phyloP scores from a whole-genome alignment of 2,888 invertebrate species.

The Apodemia zela region DNA sequence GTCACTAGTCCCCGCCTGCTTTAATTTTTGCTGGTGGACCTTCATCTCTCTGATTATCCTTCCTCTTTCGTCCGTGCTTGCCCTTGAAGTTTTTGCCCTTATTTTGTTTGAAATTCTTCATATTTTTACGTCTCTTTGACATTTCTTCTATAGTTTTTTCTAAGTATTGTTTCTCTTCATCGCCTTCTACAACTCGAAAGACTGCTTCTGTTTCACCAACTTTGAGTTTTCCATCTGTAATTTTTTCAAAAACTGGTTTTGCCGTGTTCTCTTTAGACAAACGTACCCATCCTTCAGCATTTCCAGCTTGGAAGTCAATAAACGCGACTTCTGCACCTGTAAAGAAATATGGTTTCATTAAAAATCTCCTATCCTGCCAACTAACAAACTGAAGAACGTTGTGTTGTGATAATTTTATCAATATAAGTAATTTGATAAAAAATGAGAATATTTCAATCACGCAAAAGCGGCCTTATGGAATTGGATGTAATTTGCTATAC shows the following conservation, averaged over 20 bases:
- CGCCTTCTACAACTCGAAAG: conserved; percentile 83
- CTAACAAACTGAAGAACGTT: too few species aligned
- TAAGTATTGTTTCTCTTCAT: conserved; percentile 85
- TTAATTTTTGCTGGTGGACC: conserved; percentile 52
- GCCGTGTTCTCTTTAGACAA: conserved; percentile 86
- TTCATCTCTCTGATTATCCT: conserved; percentile 47
- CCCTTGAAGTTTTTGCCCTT: conserved; percentile 54
- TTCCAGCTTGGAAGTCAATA: conserved; percentile 88
- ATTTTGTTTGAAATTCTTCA: conserved; percentile 55
- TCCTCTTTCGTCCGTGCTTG: conserved; percentile 54
- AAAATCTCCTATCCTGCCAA: too few species aligned
- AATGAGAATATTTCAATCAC: too few species aligned
- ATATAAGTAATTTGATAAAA: too few species aligned
- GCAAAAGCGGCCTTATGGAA: too few species aligned
- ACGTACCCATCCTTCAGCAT: conserved; percentile 86
- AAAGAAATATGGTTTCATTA: neutral
- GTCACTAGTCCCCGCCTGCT: conserved; percentile 33
- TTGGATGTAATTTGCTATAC: too few species aligned
- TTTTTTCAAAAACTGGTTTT: conserved; percentile 81
- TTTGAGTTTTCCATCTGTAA: conserved; percentile 82
- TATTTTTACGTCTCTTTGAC: conserved; percentile 75
- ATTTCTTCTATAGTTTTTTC: conserved; percentile 83
- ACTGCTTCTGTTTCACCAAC: conserved; percentile 73
- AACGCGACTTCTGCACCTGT: conserved; percentile 82
- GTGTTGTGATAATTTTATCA: too few species aligned